These are phyloP conservation scores for Ruditapes philippinarum DNA, from an alignment of 1,140 invertebrate species.

Conservation along the genomic window DNA sequence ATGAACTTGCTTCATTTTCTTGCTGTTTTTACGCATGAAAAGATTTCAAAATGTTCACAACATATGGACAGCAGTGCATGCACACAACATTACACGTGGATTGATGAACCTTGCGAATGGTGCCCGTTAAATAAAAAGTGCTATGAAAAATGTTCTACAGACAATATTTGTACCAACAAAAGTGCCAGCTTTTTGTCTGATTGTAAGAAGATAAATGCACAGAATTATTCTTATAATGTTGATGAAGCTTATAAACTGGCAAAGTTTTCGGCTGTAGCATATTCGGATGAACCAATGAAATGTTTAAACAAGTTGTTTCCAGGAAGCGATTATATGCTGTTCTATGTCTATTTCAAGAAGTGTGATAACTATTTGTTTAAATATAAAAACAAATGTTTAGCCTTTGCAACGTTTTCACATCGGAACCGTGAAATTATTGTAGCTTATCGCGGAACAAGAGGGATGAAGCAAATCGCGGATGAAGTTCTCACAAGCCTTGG, in stretches of 20 bases:
- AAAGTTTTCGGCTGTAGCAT: slow-evolving; percentile 48
- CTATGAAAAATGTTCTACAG: slow-evolving; percentile 32
- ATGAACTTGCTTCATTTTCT: slow-evolving; percentile 1
- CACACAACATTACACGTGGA: slow-evolving; percentile 25
- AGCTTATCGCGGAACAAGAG: slow-evolving; percentile 48
- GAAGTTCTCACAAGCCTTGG: slow-evolving; percentile 12
- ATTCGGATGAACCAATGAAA: slow-evolving; percentile 41
- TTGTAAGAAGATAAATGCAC: not conserved
- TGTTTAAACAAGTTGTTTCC: slow-evolving; percentile 37
- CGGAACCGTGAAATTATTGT: slow-evolving; percentile 55
- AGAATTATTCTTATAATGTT: slow-evolving; percentile 13
- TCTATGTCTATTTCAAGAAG: not conserved
- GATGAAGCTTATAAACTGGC: slow-evolving; percentile 41
- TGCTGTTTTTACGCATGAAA: not conserved
- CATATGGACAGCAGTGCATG: slow-evolving; percentile 11
- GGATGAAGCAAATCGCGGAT: slow-evolving; percentile 49
- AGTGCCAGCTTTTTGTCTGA: not conserved
- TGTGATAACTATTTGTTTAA: slow-evolving; percentile 59
- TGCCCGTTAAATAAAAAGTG: slow-evolving; percentile 30
- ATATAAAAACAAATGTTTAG: slow-evolving; percentile 54
- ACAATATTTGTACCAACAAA: slow-evolving; percentile 14
- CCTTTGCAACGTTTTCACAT: slow-evolving; percentile 31
- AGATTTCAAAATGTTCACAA: not conserved
- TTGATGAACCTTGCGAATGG: slow-evolving; percentile 21
- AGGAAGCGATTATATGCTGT: slow-evolving; percentile 27